These are phyloP conservation scores for Synchiropus splendidus DNA, from an alignment of 2,113 vertebrate genomes.

Conservation along the genomic window DNA sequence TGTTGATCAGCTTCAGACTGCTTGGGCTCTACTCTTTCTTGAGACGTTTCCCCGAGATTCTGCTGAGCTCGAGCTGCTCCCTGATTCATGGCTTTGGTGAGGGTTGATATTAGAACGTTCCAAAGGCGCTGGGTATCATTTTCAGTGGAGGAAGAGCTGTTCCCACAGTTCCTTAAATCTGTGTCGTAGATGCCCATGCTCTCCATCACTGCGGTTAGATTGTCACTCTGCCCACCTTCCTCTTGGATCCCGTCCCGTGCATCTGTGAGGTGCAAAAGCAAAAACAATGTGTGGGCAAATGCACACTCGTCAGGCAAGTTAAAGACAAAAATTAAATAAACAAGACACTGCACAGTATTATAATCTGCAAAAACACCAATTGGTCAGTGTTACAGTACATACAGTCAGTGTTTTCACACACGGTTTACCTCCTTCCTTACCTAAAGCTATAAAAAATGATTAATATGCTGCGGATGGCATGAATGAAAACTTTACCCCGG, in stretches of 20 bases:
- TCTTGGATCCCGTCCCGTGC: conserved; percentile 25
- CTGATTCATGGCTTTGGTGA: conserved; percentile 62
- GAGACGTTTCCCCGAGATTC: conserved; percentile 31
- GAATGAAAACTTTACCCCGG: too few species aligned
- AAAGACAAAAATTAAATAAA: too few species aligned
- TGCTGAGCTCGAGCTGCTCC: conserved; percentile 23
- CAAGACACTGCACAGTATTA: too few species aligned
- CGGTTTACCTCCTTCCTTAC: too few species aligned
- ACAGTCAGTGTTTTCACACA: too few species aligned
- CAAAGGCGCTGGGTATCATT: conserved; percentile 62
- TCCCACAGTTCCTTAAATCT: conserved; percentile 62
- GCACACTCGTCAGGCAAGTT: neutral
- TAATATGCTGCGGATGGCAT: too few species aligned
- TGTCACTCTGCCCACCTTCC: conserved; percentile 48
- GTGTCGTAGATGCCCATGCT: conserved; percentile 72
- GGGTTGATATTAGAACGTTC: conserved; percentile 62
- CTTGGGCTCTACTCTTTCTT: conserved; percentile 16
- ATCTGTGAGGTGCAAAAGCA: too few species aligned
- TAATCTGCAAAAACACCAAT: too few species aligned
- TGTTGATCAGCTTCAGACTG: conserved; percentile 22
- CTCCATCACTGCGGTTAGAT: conserved; percentile 67
- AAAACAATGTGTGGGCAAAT: neutral
- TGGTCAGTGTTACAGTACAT: too few species aligned
- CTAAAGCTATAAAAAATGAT: too few species aligned
- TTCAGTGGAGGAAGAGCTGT: conserved; percentile 29